Evolutionary conservation across 2,888 invertebrate species (phyloP).

Genomic region (Philereme transversata): DNA sequence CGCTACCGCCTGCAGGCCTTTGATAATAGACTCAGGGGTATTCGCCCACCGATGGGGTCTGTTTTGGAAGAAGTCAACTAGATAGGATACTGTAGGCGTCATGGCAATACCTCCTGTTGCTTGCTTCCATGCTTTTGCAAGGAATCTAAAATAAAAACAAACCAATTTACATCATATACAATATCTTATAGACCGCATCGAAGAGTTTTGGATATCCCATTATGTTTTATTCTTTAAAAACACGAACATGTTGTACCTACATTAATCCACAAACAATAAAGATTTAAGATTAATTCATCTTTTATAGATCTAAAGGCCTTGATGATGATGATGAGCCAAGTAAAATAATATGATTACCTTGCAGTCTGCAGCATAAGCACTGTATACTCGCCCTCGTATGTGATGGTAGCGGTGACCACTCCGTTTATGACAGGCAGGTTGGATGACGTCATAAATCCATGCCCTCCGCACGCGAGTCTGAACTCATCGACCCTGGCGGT

Average conservation of each 20-base stretch:
- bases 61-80: conserved; percentile 63
- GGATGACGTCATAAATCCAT: conserved; percentile 94
- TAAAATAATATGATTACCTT: conserved; percentile 61
- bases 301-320: too few species aligned
- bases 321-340: too few species aligned
- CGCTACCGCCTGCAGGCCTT: conserved; percentile 85
- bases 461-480: conserved; percentile 95
- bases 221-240: too few species aligned
- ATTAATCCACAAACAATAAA: too few species aligned
- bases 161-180: conserved; percentile 36
- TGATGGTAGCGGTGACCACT: conserved; percentile 91
- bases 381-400: conserved; percentile 98
- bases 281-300: too few species aligned
- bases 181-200: too few species aligned
- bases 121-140: conserved; percentile 91
- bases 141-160: conserved; percentile 78
- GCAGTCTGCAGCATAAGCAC: conserved; percentile 95
- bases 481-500: conserved; percentile 90
- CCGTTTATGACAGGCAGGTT: conserved; percentile 93
- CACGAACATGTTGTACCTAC: too few species aligned
- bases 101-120: conserved; percentile 84
- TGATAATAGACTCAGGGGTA: conserved; percentile 79
- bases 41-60: conserved; percentile 61
- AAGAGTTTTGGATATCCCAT: too few species aligned
- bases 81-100: conserved; percentile 88